A percentile compares a stretch with the other conserved stretches of the same genome.
Evolutionary conservation across 2,113 vertebrate genomes (phyloP).

Genomic region (Heliornis fulica): DNA sequence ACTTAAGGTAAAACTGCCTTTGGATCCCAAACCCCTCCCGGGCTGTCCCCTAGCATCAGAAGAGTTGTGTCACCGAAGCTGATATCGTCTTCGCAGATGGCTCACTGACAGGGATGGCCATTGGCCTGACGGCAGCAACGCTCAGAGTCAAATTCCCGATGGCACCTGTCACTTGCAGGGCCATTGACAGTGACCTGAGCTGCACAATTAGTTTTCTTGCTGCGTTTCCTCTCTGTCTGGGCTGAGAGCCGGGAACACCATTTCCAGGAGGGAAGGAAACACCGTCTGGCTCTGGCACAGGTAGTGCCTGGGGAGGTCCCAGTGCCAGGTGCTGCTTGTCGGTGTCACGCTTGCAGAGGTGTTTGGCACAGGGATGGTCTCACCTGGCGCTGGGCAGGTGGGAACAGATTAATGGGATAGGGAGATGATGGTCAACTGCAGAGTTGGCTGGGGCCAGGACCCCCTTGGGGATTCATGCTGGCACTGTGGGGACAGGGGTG

Average conservation of each 20-base stretch:
- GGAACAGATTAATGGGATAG: no score
- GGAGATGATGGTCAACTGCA: fast-evolving
- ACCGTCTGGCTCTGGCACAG: fast-evolving
- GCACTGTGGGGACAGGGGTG: fast-evolving
- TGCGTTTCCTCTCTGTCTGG: background rate
- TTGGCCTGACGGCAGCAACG: fast-evolving
- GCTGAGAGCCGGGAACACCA: fast-evolving
- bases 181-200: background rate
- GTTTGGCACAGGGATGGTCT: background rate
- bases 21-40: background rate
- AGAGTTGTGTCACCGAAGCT: fast-evolving
- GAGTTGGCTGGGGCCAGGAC: background rate
- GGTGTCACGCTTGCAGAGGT: background rate
- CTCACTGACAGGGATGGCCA: background rate
- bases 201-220: background rate
- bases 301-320: fast-evolving
- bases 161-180: background rate
- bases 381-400: fast-evolving
- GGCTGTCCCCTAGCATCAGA: background rate
- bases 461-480: background rate
- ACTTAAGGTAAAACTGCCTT: background rate
- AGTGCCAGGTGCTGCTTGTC: fast-evolving
- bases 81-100: background rate
- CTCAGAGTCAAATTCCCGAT: conserved; percentile 3
- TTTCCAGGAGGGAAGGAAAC: background rate